Percentiles rank a stretch among this genome's conserved stretches.
Conservation (phyloP, 2,797 vertebrate genomes). For the Pipistrellus kuhlii region DNA sequence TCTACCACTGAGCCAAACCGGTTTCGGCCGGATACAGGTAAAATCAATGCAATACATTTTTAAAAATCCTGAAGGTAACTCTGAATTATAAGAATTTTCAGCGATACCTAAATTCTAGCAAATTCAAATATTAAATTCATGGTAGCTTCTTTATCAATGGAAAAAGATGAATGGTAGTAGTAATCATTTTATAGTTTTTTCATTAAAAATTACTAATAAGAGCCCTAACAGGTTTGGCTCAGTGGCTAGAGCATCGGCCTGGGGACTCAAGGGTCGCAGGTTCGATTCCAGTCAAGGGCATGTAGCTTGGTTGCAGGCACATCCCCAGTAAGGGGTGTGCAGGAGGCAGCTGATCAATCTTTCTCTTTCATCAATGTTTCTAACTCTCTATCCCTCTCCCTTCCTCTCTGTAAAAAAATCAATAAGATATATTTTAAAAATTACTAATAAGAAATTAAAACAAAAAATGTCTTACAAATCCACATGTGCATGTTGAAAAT, state of each 20-base stretch:
- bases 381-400: too few species aligned
- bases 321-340: too few species aligned
- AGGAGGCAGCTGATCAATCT: too few species aligned
- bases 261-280: too few species aligned
- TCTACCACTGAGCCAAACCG: too few species aligned
- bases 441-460: not conserved
- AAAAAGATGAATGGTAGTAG: not conserved
- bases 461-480: not conserved
- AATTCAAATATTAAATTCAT: slow-evolving; percentile 17
- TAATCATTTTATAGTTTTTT: not conserved
- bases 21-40: not conserved
- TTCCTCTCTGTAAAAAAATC: too few species aligned
- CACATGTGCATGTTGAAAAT: not conserved
- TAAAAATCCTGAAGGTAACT: not conserved
- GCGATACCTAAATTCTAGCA: not conserved
- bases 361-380: too few species aligned
- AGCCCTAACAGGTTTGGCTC: not conserved
- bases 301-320: too few species aligned
- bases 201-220: not conserved
- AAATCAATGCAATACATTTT: not conserved
- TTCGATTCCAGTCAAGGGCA: too few species aligned
- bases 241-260: too few species aligned
- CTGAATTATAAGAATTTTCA: not conserved
- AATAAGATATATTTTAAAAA: not conserved
- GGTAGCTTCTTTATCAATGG: not conserved